Evolutionary conservation across 2,113 vertebrate species (phyloP).

Genomic region (Crotophaga sulcirostris): DNA sequence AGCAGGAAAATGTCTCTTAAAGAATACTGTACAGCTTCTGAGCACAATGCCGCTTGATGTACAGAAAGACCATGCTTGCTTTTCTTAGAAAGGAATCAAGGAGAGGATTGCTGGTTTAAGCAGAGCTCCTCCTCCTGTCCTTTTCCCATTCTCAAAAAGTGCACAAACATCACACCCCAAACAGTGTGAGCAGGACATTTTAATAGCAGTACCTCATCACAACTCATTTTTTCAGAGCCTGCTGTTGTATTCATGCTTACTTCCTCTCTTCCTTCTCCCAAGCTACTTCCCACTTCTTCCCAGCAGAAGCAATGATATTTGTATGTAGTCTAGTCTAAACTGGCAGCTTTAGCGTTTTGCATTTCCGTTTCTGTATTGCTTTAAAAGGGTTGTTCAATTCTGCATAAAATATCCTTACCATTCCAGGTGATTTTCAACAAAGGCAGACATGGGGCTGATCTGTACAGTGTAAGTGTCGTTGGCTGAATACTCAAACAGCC

Average conservation of each 20-base stretch:
- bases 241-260: background rate
- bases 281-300: background rate
- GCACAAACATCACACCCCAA: background rate
- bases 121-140: background rate
- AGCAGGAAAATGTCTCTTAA: background rate
- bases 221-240: background rate
- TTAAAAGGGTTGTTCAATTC: background rate
- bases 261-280: background rate
- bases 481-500: slow-evolving; percentile 97
- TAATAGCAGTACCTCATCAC: background rate
- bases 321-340: background rate
- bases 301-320: background rate
- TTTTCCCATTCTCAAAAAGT: background rate
- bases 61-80: background rate
- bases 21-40: background rate
- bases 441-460: slow-evolving; percentile 98
- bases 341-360: background rate
- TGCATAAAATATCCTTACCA: slow-evolving; percentile 78
- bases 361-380: background rate
- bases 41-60: background rate
- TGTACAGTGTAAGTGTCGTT: slow-evolving; percentile 98
- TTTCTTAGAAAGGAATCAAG: background rate
- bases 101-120: background rate
- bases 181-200: background rate
- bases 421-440: slow-evolving; percentile 97